Base-by-base conservation (phyloP, 2,888 invertebrate species). In the Apodemia duryi region DNA sequence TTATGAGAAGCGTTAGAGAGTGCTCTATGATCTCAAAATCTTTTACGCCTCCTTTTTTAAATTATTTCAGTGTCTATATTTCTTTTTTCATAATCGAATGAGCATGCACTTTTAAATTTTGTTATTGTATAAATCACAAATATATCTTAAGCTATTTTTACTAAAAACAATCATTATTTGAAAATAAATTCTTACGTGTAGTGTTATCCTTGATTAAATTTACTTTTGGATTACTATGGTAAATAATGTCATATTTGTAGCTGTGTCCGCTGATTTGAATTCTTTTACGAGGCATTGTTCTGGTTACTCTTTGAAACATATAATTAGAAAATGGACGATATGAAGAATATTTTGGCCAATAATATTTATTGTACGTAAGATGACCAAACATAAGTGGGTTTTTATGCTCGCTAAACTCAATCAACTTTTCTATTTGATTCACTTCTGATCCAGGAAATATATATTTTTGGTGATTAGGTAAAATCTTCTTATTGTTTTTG, bases 211-310 rank as follows among this genome's bases (percentile, higher is more conserved):
- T 57, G 32, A 57, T n/a, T 5, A 5, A 13, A 9, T 57, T 57
- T 6, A 5, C 1, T 32, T 57, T 57, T 1, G 57, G 32, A 57
- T 29, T 29, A 57, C 68, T 65, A 66, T 73, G 64, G 60, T 70
- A 72, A 43, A 72, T 63, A 29, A 74, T 70, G 62, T 74, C 71
- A 43, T 72, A 74, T 65, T 71, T 72, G 38, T 67, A 70, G 60
- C 69, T 70, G 51, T 72, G 71, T n/a, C 67, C 71, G 60, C 69
- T 66, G 41, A 74, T 65, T 57, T 71, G 69, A 11, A 72, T 35
- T 63, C 65, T 70, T 61, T 71, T 57, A 2, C 32, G 29, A 5
- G 57, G 29, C 29, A 29, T 57, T 13, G 10, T 13, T 11, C 57
- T 32, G 5, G 57, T 57, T 11, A 32, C 29, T 57, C 29, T 54